Evolutionary conservation across 2,113 vertebrate genomes (phyloP), one percentile per base, ranked within the genome.

Genomic region (Calyptomena viridis): DNA sequence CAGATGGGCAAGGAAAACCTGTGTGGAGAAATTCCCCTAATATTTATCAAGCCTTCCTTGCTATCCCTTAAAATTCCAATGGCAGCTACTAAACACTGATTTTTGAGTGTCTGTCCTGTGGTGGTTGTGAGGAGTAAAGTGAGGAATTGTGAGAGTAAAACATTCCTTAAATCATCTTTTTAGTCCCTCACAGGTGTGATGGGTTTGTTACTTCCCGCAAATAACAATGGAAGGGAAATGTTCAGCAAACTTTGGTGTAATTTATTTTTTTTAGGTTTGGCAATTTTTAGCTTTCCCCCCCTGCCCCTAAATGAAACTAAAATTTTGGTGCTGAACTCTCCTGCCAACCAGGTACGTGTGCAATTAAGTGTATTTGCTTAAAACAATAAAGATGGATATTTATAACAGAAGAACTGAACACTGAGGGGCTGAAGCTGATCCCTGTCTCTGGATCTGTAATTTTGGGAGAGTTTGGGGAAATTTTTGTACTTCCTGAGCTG

Each of bases 21-120:
- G 0, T 4, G 0, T 15, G 12, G 12, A 18, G 5, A 27, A 20
- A 8, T n/a, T 19, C 66, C 62, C n/a, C 10, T 14, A 27, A 2
- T 17, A 18, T 2, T 39, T 17, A 49, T 50, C 20, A 5, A 60
- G 47, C 39, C 15, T 94, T 66, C 59, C 14, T 21, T 46, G 27
- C 2, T 35, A 22, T 1, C 58, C 82, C 63, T 58, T 50, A 21
- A 12, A 3, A 20, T 39, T 71, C n/a, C 40, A 35, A 46, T 31
- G 84, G 81, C 87, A 95, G 84, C 90, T 89, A 39, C 73, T 11
- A 8, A 12, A 14, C 4, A 16, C 66, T 52, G 1, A 9, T 21
- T 68, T 35, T 12, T 8, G 8, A 83, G n/a, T 0, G 14, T 40
- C 18, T 72, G 24, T 39, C 46, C 20, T 31, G 12, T 19, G 4